These are phyloP conservation scores for Chaetura pelagica DNA, from an alignment of 2,113 vertebrate genomes.

Conservation along the genomic window DNA sequence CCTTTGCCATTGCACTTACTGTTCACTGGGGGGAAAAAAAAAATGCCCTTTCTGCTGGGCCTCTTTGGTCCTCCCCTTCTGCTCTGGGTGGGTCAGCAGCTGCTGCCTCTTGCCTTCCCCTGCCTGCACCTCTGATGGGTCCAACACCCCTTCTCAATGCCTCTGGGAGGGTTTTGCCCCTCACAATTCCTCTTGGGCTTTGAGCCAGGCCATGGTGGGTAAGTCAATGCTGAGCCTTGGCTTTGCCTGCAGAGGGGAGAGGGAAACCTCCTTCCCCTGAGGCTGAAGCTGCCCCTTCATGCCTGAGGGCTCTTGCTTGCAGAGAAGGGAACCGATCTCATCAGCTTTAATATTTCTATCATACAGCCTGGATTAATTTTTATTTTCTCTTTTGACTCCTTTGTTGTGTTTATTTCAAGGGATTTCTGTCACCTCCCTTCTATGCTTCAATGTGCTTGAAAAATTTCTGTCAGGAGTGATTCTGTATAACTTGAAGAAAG, in stretches of 20 bases:
- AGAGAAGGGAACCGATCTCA: neutral
- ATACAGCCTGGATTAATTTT: slow-evolving; percentile 16
- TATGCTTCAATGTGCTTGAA: neutral
- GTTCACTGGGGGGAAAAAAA: neutral
- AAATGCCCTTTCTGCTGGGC: neutral
- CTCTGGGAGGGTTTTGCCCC: neutral
- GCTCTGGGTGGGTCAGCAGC: accelerated
- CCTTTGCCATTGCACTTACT: neutral
- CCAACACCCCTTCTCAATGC: neutral
- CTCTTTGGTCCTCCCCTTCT: neutral
- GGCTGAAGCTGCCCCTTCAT: neutral
- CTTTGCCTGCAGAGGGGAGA: neutral
- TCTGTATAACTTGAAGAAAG: neutral
- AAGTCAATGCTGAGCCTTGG: neutral
- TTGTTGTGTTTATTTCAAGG: slow-evolving; percentile 47
- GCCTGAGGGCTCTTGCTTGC: accelerated
- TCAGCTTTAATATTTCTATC: neutral
- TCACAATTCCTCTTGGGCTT: neutral
- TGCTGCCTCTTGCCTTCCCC: neutral
- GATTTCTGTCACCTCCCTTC: slow-evolving; percentile 6
- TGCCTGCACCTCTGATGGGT: accelerated
- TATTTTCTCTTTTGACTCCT: neutral
- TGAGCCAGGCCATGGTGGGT: neutral
- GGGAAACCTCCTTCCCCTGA: neutral
- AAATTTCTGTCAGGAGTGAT: neutral